Evolutionary conservation across 2,113 vertebrate species (phyloP).

Genomic region (Macquaria ambigua): DNA sequence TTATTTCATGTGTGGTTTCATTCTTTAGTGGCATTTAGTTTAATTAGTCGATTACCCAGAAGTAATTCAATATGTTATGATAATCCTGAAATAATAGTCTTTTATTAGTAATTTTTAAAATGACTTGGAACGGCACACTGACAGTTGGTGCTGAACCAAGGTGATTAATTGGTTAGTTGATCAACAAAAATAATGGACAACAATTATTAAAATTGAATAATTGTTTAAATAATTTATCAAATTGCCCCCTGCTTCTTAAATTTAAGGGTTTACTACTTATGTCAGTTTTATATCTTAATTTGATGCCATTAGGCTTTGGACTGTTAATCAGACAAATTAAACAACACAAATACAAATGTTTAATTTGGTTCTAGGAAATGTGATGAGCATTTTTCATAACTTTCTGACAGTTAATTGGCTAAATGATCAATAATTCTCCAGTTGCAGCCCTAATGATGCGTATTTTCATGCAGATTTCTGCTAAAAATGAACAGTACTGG

Average conservation of each 20-base stretch:
- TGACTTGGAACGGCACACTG: not conserved
- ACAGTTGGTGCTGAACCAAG: not conserved
- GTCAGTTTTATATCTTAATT: not conserved
- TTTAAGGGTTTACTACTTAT: not conserved
- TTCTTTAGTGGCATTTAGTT: slow-evolving; percentile 24
- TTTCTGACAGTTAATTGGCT: not conserved
- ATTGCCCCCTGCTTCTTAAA: not conserved
- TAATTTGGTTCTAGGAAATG: not conserved
- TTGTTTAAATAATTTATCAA: not conserved
- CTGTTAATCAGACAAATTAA: not conserved
- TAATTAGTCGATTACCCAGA: not conserved
- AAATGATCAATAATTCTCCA: not conserved
- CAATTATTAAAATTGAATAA: not conserved
- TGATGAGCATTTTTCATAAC: not conserved
- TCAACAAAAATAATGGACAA: not conserved
- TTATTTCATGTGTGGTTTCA: slow-evolving; percentile 79
- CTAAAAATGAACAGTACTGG: not conserved
- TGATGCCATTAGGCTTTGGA: not conserved
- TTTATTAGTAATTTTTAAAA: not conserved
- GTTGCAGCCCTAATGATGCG: not conserved
- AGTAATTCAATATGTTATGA: not conserved
- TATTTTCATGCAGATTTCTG: not conserved
- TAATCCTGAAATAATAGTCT: not conserved
- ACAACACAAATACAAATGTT: not conserved
- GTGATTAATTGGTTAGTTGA: not conserved